Conservation (phyloP, 1,140 invertebrate species). For the Diorhabda sublineata region DNA sequence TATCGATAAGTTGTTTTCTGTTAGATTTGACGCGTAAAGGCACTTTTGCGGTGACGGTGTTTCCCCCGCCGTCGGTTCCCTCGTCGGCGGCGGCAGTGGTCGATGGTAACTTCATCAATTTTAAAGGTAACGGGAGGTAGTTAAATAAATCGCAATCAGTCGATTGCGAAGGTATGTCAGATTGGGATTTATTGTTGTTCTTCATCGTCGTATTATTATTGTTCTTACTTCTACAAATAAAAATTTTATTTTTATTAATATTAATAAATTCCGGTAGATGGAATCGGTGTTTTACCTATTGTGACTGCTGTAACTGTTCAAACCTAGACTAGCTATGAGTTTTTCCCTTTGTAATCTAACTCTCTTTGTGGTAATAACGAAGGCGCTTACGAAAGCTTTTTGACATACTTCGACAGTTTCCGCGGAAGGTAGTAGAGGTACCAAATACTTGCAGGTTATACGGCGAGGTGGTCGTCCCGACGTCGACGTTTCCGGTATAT, state of each 20-base stretch:
- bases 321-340: constrained; percentile 46
- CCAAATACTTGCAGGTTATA: constrained; percentile 52
- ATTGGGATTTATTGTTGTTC: background rate
- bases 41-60: constrained; percentile 4
- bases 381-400: constrained; percentile 54
- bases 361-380: constrained; percentile 53
- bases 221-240: constrained; percentile 19
- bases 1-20: constrained; percentile 36
- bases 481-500: constrained; percentile 40
- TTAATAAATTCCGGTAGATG: background rate
- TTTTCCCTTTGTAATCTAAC: constrained; percentile 51
- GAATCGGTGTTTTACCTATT: constrained; percentile 25
- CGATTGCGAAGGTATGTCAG: background rate
- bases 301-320: constrained; percentile 45
- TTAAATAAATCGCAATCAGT: background rate
- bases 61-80: constrained; percentile 18
- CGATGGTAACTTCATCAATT: constrained; percentile 11
- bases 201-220: constrained; percentile 26
- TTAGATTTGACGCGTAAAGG: constrained; percentile 2
- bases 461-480: constrained; percentile 43
- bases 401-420: constrained; percentile 51
- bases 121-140: background rate
- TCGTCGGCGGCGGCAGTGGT: constrained; percentile 20
- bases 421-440: constrained; percentile 42
- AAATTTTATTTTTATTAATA: background rate